phyloP scores from a whole-genome alignment of 2,797 vertebrate species.

The Spondyliosoma cantharus region DNA sequence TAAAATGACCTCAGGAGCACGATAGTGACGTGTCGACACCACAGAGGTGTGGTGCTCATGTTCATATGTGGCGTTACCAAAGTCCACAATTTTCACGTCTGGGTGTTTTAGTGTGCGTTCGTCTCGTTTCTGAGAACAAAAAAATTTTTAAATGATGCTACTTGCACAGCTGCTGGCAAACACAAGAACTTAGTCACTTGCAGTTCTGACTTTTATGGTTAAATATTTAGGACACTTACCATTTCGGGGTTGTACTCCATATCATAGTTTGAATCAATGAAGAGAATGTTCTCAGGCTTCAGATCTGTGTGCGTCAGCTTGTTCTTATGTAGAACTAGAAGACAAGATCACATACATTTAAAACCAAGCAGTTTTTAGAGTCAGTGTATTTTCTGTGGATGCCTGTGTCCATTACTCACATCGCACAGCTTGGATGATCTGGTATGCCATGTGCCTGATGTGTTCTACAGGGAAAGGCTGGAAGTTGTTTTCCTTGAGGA shows the following conservation, averaged over 20 bases:
- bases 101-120: conserved; percentile 92
- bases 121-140: conserved; percentile 88
- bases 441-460: conserved; percentile 94
- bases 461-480: conserved; percentile 93
- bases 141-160: not conserved
- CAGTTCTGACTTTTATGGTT: not conserved
- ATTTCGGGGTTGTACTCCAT: conserved; percentile 91
- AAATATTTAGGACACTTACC: conserved; percentile 79
- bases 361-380: not conserved
- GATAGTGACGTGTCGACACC: conserved; percentile 97
- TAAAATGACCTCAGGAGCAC: conserved; percentile 97
- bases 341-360: conserved; percentile 22
- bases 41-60: conserved; percentile 97
- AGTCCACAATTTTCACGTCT: conserved; percentile 96
- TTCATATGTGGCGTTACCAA: conserved; percentile 97
- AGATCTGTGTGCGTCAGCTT: conserved; percentile 98
- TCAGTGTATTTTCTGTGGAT: fast-evolving
- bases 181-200: not conserved
- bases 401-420: conserved; percentile 85
- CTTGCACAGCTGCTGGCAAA: not conserved
- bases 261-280: conserved; percentile 93
- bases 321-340: conserved; percentile 93
- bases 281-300: conserved; percentile 98
- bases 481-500: conserved; percentile 97
- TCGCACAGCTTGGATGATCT: conserved; percentile 91